A percentile compares a stretch with the other conserved stretches of the same genome.
These are phyloP conservation scores for Bombus balteatus DNA, from an alignment of 1,140 invertebrate species.

Conservation along the genomic window DNA sequence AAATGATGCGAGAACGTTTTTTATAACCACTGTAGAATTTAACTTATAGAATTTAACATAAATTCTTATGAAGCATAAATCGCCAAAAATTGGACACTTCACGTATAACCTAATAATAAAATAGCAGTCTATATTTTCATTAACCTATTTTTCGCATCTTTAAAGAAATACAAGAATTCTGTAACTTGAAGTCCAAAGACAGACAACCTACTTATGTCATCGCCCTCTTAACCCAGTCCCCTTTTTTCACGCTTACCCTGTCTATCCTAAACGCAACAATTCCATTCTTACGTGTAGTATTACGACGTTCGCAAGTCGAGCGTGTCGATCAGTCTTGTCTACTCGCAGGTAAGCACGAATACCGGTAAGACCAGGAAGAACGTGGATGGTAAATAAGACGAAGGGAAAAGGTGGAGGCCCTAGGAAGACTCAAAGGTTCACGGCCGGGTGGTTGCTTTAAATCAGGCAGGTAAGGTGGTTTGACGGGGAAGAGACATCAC, in stretches of 20 bases:
- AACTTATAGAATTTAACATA: too few species aligned
- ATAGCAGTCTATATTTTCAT: not conserved
- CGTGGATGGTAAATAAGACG: not conserved
- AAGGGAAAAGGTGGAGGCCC: slow-evolving; percentile 33
- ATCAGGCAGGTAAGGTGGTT: slow-evolving; percentile 74
- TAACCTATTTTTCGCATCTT: not conserved
- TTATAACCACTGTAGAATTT: too few species aligned
- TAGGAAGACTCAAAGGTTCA: slow-evolving; percentile 68
- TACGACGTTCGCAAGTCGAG: slow-evolving; percentile 20
- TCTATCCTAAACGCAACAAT: slow-evolving; percentile 6
- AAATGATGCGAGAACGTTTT: too few species aligned
- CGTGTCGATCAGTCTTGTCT: not conserved
- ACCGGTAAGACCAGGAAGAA: slow-evolving; percentile 1
- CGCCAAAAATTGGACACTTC: not conserved
- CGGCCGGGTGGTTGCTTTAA: slow-evolving; percentile 73
- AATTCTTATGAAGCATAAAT: too few species aligned
- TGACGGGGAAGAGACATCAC: slow-evolving; percentile 78
- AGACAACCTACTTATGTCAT: too few species aligned
- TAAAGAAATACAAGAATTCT: not conserved
- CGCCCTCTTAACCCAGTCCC: not conserved
- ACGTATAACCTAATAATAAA: not conserved
- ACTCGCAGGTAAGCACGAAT: slow-evolving; percentile 21
- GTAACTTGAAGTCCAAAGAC: not conserved
- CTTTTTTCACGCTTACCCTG: slow-evolving; percentile 20
- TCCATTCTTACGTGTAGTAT: not conserved